Evolutionary conservation across 2,888 invertebrate species (phyloP).

Genomic region (Scaptomyza caliginosa): DNA sequence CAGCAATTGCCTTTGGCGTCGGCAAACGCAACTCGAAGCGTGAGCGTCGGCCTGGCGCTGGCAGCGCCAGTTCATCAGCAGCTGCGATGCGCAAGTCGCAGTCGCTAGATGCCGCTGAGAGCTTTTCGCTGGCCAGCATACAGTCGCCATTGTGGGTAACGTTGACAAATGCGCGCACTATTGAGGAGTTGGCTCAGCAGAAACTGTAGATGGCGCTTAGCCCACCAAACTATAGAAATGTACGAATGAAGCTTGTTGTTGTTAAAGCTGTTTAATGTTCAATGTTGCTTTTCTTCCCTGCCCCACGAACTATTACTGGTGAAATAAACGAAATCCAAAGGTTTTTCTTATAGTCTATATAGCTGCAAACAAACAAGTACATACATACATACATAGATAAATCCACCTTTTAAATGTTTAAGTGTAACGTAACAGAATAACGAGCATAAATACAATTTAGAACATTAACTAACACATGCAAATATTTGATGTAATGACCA

Average conservation of each 20-base stretch:
- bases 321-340: constrained; percentile 33
- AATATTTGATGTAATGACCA: constrained; percentile 40
- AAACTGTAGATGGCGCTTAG: constrained; percentile 45
- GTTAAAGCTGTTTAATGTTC: constrained; percentile 39
- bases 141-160: constrained; percentile 93
- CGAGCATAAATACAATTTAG: constrained; percentile 36
- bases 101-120: constrained; percentile 74
- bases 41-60: constrained; percentile 29
- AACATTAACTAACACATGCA: constrained; percentile 29
- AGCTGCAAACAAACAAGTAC: neutral
- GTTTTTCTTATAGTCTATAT: constrained; percentile 36
- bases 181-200: constrained; percentile 82
- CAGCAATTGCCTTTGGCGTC: constrained; percentile 49
- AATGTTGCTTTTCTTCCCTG: neutral
- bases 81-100: constrained; percentile 73
- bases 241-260: constrained; percentile 15
- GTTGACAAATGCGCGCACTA: constrained; percentile 89
- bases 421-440: constrained; percentile 22
- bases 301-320: neutral
- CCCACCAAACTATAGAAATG: constrained; percentile 19
- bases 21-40: constrained; percentile 50
- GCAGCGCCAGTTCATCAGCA: constrained; percentile 10
- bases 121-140: constrained; percentile 84
- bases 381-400: neutral
- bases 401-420: constrained; percentile 41